Evolutionary conservation across 2,113 vertebrate genomes (phyloP), one percentile per base, ranked within the genome.

Genomic region (Proterorhinus semilunaris): DNA sequence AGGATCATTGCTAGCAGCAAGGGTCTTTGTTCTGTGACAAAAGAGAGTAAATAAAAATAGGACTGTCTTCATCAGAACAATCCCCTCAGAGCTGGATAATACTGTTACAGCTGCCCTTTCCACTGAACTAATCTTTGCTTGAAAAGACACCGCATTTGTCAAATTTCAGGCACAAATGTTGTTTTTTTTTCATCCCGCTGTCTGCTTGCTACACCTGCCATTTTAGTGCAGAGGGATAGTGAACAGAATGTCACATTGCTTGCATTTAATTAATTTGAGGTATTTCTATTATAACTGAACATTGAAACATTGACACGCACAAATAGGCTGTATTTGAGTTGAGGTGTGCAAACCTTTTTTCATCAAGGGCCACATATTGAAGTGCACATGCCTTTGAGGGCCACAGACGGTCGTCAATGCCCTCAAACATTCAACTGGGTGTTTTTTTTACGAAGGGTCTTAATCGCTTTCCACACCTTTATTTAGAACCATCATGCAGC

Each of bases 61-160:
- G 62, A 9, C 58, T 15, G 58, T 61, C 58, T 63, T 63, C 46
- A 21, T 63, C 62, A 63, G 45, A 63, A 63, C 10, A 8, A 63
- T 48, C 62, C 46, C 44, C 62, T 6, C 9, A 21, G 16, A 27
- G 16, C 62, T 21, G 45, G 44, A 63, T 63, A 63, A 63, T 63
- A 47, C 46, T 48, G 62, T 63, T n/a, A 63, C 62, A 63, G 62
- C 62, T 63, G 62, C 62, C 62, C 62, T 48, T 63, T 63, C 46
- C 44, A 48, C 46, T 11, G 45, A 17, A 21, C 21, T 47, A 47
- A 63, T 63, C 46, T 63, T 63, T 63, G 62, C 48, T 63, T 63
- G 62, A 63, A 63, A 63, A 63, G 62, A 63, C 62, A 11, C 45
- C 21, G 62, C 62, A 48, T 63, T 63, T 63, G 62, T 63, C 62